Evolutionary conservation across 2,888 invertebrate species (phyloP), one percentile per base, ranked within the genome.

Genomic region (Drosophila niveifrons): DNA sequence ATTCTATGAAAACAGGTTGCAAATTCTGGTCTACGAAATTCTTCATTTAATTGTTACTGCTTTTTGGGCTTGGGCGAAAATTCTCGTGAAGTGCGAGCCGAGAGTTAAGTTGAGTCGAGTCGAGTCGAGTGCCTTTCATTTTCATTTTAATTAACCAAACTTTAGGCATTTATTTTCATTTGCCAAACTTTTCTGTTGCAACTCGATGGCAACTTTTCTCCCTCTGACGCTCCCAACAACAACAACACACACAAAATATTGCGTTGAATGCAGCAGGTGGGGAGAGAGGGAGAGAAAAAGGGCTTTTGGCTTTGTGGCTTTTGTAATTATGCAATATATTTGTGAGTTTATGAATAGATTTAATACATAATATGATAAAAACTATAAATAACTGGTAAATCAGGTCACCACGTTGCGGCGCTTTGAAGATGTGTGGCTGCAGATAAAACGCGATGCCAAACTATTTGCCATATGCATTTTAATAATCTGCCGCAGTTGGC

Each of bases 161-260:
- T 80, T 80, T 81, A 44, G 63, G 72, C 75, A 81, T 80, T 75
- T 75, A 75, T 80, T 81, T 82, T 81, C 79, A 80, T 80, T 81
- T 78, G 69, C 69, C 3, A 80, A 80, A 80, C 70, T 78, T 80
- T 80, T 57, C 31, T 46, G 56, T 29, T 62, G 48, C 69, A 73
- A 62, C 66, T 62, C 51, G 17, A 50, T 57, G 43, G 62, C 52
- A 76, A 77, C 78, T 75, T 78, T 65, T 48, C 39, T 15, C 18
- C 61, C 47, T 31, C 41, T 10, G n/a, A 36, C 36, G 29, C 53
- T 46, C 44, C 29, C 23, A 63, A 66, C 23, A 23, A 23, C 23
- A 23, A 23, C 23, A 56, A 56, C 44, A 67, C 7, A 48, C 18
- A 48, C 18, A n/a, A 61, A 61, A 72, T 72, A 73, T 57, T 68